Conservation (phyloP, 2,888 invertebrate species). For the Timandra comae region DNA sequence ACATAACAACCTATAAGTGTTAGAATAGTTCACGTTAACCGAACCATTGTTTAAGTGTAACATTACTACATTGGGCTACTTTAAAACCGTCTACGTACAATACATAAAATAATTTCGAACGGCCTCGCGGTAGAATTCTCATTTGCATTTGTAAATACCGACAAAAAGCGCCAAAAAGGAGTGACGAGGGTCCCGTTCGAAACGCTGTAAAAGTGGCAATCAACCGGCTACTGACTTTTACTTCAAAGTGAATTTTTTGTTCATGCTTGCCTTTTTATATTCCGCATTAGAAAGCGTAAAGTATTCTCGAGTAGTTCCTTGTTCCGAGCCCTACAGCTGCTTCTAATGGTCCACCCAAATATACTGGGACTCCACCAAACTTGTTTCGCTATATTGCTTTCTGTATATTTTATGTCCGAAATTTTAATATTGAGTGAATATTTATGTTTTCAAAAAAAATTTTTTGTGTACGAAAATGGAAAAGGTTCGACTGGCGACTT, state of each 20-base stretch:
- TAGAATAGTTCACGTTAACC: no score
- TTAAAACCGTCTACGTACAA: no score
- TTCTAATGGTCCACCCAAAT: slow-evolving; percentile 23
- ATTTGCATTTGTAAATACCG: slow-evolving; percentile 53
- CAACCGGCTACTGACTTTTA: slow-evolving; percentile 55
- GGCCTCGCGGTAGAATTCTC: slow-evolving; percentile 26
- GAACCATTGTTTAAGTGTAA: no score
- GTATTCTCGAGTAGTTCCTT: slow-evolving; percentile 36
- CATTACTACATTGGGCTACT: no score
- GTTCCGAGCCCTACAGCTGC: slow-evolving; percentile 26
- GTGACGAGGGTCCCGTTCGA: slow-evolving; percentile 58
- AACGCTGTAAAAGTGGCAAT: slow-evolving; percentile 64
- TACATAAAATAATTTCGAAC: slow-evolving; percentile 23
- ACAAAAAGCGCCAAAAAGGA: slow-evolving; percentile 48
- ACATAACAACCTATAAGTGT: no score
- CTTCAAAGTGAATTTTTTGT: slow-evolving; percentile 54
- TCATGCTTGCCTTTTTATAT: slow-evolving; percentile 43
- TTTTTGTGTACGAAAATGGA: no score
- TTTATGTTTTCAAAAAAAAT: background rate
- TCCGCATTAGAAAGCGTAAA: slow-evolving; percentile 34
- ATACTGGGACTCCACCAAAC: slow-evolving; percentile 15
- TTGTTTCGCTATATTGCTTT: slow-evolving; percentile 10
- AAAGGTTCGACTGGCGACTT: no score
- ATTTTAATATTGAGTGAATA: slow-evolving; percentile 5
- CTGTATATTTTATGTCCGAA: slow-evolving; percentile 1